These are phyloP conservation scores for Trachymyrmex cornetzi DNA, from an alignment of 1,140 invertebrate species.

Conservation along the genomic window DNA sequence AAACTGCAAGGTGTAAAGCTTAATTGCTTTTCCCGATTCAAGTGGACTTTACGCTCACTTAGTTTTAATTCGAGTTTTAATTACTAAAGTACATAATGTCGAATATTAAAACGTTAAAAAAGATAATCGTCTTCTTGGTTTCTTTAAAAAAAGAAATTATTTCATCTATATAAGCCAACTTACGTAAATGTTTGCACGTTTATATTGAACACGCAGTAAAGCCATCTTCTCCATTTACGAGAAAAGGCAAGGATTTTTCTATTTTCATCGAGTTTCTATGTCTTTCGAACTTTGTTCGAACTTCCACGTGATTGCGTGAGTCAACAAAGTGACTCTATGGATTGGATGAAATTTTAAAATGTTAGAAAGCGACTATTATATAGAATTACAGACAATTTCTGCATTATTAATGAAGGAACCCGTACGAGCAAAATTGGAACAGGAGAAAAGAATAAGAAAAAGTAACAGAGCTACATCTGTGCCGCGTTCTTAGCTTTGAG, in stretches of 20 bases:
- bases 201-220: not conserved
- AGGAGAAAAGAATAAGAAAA: slow-evolving; percentile 14
- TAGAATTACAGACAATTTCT: slow-evolving; percentile 61
- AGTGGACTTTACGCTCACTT: not conserved
- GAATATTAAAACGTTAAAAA: slow-evolving; percentile 21
- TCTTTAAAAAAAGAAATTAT: not conserved
- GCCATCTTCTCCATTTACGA: not conserved
- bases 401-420: slow-evolving; percentile 65
- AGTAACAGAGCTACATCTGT: not conserved
- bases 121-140: slow-evolving; percentile 1
- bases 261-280: slow-evolving; percentile 23
- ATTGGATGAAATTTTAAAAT: slow-evolving; percentile 67
- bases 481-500: not conserved
- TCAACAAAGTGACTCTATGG: slow-evolving; percentile 57
- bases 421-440: not conserved
- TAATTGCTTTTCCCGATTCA: slow-evolving; percentile 27
- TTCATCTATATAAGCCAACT: not conserved
- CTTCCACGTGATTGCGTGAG: slow-evolving; percentile 48
- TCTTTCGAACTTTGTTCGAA: slow-evolving; percentile 26
- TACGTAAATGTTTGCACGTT: slow-evolving; percentile 29
- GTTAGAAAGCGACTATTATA: slow-evolving; percentile 12
- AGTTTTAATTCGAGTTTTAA: slow-evolving; percentile 49
- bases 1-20: slow-evolving; percentile 19
- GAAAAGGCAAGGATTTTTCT: not conserved
- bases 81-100: slow-evolving; percentile 12